phyloP scores from a whole-genome alignment of 2,113 vertebrate species.

The Rhineura floridana region DNA sequence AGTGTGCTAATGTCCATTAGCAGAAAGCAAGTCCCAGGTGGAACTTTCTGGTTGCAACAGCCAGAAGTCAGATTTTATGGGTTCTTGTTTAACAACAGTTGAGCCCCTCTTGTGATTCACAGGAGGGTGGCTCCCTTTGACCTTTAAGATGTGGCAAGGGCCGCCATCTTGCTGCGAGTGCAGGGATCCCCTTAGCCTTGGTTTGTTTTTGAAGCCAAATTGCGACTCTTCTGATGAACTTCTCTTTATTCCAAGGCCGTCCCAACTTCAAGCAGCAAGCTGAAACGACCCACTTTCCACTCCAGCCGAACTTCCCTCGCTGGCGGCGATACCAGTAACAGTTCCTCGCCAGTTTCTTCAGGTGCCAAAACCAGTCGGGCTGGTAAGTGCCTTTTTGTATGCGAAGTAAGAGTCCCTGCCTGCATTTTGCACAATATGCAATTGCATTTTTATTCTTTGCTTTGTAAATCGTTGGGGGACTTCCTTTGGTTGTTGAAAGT shows the following conservation, averaged over 20 bases:
- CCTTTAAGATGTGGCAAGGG: constrained; percentile 60
- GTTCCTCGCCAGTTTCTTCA: constrained; percentile 76
- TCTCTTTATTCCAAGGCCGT: constrained; percentile 79
- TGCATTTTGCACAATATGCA: no score
- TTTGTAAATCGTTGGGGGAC: no score
- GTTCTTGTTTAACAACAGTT: accelerated
- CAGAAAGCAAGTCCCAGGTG: not conserved
- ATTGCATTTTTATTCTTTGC: no score
- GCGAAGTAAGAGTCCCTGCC: not conserved
- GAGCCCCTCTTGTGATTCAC: not conserved
- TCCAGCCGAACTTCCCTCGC: constrained; percentile 93
- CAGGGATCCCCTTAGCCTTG: accelerated
- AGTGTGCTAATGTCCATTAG: not conserved
- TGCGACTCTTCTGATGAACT: not conserved
- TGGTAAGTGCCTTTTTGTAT: constrained; percentile 73
- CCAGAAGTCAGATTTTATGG: not conserved
- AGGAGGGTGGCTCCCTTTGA: constrained; percentile 44
- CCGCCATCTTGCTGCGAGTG: not conserved
- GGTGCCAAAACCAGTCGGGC: constrained; percentile 84
- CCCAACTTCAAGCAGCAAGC: constrained; percentile 84
- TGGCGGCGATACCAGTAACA: constrained; percentile 93
- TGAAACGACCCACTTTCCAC: constrained; percentile 93
- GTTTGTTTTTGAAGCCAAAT: accelerated
- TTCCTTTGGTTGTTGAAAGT: no score
- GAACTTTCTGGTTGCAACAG: accelerated